Percentiles rank a stretch among this genome's conserved stretches.
phyloP scores from a whole-genome alignment of 2,797 vertebrate genomes.

The Tapirus indicus region DNA sequence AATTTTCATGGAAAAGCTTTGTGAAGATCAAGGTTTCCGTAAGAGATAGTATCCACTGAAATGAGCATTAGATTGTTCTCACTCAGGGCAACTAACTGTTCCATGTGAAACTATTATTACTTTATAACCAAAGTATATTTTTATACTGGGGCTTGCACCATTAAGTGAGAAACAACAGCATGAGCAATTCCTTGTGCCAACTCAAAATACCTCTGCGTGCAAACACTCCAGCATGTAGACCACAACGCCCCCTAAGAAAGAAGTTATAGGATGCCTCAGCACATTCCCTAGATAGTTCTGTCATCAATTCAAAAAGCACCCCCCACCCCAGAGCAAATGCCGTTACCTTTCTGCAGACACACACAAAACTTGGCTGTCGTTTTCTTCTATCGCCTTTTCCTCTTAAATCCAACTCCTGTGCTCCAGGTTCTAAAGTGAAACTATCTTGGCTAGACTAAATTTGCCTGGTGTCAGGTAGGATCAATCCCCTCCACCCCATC shows the following conservation, averaged over 20 bases:
- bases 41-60: neutral
- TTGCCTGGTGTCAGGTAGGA: neutral
- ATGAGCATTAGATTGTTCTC: constrained; percentile 18
- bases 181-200: constrained; percentile 78
- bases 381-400: neutral
- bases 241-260: constrained; percentile 66
- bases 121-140: constrained; percentile 69
- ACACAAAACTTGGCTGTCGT: neutral
- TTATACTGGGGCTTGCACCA: constrained; percentile 65
- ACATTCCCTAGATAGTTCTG: constrained; percentile 86
- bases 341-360: neutral
- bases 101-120: constrained; percentile 21
- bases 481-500: neutral
- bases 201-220: constrained; percentile 80
- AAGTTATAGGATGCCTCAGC: constrained; percentile 82
- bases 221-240: constrained; percentile 78
- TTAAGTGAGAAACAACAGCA: constrained; percentile 79
- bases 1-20: neutral
- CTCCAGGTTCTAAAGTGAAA: neutral
- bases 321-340: neutral
- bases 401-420: neutral
- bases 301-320: constrained; percentile 69
- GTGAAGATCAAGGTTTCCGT: neutral
- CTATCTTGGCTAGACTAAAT: neutral
- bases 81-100: neutral